Percentiles rank a stretch among this genome's conserved stretches.
Evolutionary conservation across 2,797 vertebrate genomes (phyloP).

Genomic region (Antennarius maculatus): DNA sequence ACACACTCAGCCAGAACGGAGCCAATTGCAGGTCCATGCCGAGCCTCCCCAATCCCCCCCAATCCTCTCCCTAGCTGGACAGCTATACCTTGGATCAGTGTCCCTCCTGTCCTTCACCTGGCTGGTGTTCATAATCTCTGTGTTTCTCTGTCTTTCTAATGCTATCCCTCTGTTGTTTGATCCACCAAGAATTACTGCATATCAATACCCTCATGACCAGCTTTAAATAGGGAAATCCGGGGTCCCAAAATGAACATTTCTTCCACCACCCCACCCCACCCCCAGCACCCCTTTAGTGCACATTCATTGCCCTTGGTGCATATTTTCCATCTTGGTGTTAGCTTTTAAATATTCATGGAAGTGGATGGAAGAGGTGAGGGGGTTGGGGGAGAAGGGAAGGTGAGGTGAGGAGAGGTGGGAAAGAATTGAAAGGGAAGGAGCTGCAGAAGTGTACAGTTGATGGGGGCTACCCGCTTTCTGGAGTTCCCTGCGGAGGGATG

Average conservation of each 20-base stretch:
- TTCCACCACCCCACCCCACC: not conserved
- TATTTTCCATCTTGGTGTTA: constrained; percentile 70
- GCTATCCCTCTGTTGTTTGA: constrained; percentile 19
- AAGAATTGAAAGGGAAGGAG: constrained; percentile 50
- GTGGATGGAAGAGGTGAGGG: constrained; percentile 65
- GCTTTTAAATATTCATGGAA: constrained; percentile 80
- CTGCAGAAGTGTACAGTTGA: constrained; percentile 15
- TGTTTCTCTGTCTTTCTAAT: constrained; percentile 28
- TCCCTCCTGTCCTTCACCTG: constrained; percentile 29
- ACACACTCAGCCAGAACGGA: constrained; percentile 49
- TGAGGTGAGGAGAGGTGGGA: constrained; percentile 48
- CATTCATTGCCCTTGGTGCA: constrained; percentile 57
- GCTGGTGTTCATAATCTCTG: constrained; percentile 6
- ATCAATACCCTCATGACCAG: constrained; percentile 27
- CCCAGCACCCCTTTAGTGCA: not conserved
- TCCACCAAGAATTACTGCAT: constrained; percentile 19
- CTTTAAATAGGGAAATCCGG: constrained; percentile 37
- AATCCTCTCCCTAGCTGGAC: constrained; percentile 63
- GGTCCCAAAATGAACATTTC: constrained; percentile 36
- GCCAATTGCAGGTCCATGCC: constrained; percentile 58
- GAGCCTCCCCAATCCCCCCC: constrained; percentile 50
- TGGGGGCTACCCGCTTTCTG: constrained; percentile 58
- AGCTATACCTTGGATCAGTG: constrained; percentile 44
- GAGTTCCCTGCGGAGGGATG: constrained; percentile 68
- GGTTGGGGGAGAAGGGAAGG: constrained; percentile 36